Conservation (phyloP, 2,888 invertebrate species). For the Meganola albula region DNA sequence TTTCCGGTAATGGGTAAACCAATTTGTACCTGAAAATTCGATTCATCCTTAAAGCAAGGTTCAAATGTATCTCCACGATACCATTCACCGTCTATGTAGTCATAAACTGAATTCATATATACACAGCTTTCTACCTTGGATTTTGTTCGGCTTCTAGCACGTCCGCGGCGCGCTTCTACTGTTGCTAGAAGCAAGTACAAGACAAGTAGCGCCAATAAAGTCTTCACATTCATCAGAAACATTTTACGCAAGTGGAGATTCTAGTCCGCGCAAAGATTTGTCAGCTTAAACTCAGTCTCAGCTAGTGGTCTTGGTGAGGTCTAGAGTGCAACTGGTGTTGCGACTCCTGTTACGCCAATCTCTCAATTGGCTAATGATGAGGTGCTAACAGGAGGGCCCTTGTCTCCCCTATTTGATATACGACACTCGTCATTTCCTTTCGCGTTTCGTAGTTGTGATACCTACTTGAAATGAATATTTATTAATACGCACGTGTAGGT, state of each 20-base stretch:
- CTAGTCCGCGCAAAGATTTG: too few relatives aligned
- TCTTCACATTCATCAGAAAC: slow-evolving; percentile 40
- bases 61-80: too few relatives aligned
- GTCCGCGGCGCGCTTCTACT: slow-evolving; percentile 80
- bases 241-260: too few relatives aligned
- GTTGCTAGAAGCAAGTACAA: slow-evolving; percentile 40
- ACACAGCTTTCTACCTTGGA: slow-evolving; percentile 86
- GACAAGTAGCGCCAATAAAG: slow-evolving; percentile 38
- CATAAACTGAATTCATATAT: too few relatives aligned
- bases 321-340: too few relatives aligned
- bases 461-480: slow-evolving; percentile 28
- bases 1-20: slow-evolving; percentile 92
- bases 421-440: slow-evolving; percentile 58
- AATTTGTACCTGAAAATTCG: slow-evolving; percentile 82
- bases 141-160: slow-evolving; percentile 84
- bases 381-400: slow-evolving; percentile 60
- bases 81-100: too few relatives aligned
- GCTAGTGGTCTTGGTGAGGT: slow-evolving; percentile 44
- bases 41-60: too few relatives aligned
- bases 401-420: slow-evolving; percentile 60
- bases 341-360: slow-evolving; percentile 58
- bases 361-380: slow-evolving; percentile 70
- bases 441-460: slow-evolving; percentile 42
- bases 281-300: slow-evolving; percentile 40
- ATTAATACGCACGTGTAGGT: slow-evolving; percentile 27